phyloP scores from a whole-genome alignment of 1,140 invertebrate species.

The Halesus radiatus region DNA sequence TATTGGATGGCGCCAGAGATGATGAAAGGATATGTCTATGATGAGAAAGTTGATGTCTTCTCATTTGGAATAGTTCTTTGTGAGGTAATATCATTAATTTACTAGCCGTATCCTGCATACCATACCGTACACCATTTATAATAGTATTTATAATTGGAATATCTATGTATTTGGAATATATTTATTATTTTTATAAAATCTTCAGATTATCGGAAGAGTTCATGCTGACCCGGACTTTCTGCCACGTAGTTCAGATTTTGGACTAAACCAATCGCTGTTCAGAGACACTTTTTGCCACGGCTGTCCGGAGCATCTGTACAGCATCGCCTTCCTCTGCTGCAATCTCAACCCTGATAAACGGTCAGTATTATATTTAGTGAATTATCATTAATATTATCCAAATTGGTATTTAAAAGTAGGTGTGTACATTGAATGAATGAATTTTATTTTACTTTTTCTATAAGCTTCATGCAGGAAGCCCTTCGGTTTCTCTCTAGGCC shows the following conservation, averaged over 20 bases:
- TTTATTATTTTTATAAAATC: background rate
- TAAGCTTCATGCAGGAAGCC: too few species aligned
- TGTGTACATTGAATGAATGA: too few species aligned
- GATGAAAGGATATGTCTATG: constrained; percentile 96
- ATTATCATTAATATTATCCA: too few species aligned
- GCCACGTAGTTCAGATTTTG: constrained; percentile 91
- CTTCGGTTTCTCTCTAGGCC: too few species aligned
- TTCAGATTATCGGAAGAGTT: constrained; percentile 90
- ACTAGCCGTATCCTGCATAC: background rate
- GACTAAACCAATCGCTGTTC: constrained; percentile 89
- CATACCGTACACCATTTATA: too few species aligned
- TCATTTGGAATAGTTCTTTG: constrained; percentile 97
- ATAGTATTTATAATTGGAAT: too few species aligned
- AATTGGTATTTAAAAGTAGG: too few species aligned
- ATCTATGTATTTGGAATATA: background rate
- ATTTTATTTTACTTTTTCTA: too few species aligned
- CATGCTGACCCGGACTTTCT: constrained; percentile 94
- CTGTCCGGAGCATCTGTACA: constrained; percentile 90
- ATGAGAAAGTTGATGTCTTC: constrained; percentile 97
- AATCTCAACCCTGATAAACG: constrained; percentile 89
- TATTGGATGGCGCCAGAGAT: constrained; percentile 99
- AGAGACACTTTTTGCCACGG: constrained; percentile 89
- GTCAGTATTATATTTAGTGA: constrained; percentile 61
- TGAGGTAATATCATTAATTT: constrained; percentile 78
- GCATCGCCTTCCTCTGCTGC: constrained; percentile 90